Evolutionary conservation across 1,140 invertebrate genomes (phyloP), one percentile per base, ranked within the genome.

Genomic region (Ptiloglossa arizonensis): DNA sequence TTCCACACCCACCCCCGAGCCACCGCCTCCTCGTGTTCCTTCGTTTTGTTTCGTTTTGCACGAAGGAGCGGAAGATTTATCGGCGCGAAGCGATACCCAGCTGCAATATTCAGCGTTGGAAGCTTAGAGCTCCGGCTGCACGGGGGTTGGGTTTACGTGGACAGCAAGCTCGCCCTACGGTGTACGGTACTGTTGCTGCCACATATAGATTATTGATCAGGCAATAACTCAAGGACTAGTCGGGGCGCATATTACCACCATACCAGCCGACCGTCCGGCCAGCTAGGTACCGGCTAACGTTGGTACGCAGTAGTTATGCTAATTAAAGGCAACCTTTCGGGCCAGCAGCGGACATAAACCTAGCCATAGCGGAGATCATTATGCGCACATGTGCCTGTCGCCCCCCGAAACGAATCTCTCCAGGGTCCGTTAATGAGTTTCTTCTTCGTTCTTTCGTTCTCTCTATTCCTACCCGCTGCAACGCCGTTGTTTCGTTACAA

Each of bases 161-260:
- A 89, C 89, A 89, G 85, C 85, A 74, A 86, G 87, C 82, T 88
- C 83, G 85, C 86, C 87, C 86, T 83, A 89, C 86, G 83, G 87
- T 84, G 85, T 84, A 75, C 64, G 52, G 64, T 44, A 67, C 63
- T 76, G 73, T 67, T 82, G 86, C 80, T 77, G 82, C 88, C 87
- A 90, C 87, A 90, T 91, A 91, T 91, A 90, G 90, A 91, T 91
- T 91, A 91, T 91, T 91, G 90, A 91, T 91, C 90, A 91, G 89
- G 90, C 89, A 91, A 91, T 91, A 91, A 91, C 90, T 91, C 90
- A 91, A 91, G 91, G 90, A 92, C 90, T 92, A 89, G 90, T 90
- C 83, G 89, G 90, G 87, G 87, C 90, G 90, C 90, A 91, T 91
- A 92, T 92, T 91, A 90, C 89, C 89, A 88, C 89, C 88, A 90